A percentile compares a stretch with the other conserved stretches of the same genome.
These are phyloP conservation scores for Melanogrammus aeglefinus DNA, from an alignment of 2,797 vertebrate genomes.

Conservation along the genomic window DNA sequence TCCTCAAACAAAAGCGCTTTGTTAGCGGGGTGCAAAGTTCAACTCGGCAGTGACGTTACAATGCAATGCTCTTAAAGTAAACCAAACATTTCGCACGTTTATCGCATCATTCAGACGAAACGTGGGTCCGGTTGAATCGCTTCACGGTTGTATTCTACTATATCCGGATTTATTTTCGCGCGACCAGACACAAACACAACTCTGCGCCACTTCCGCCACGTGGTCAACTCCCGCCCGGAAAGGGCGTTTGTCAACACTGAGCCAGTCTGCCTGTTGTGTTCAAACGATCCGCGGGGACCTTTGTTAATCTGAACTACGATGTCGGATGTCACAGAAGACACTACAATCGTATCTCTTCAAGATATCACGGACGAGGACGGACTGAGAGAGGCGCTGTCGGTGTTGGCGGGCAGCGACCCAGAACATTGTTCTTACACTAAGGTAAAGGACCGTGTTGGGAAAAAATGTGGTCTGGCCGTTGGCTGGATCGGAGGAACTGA, in stretches of 20 bases:
- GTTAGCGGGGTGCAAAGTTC: background rate
- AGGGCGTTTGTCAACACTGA: slow-evolving; percentile 44
- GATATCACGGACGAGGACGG: slow-evolving; percentile 77
- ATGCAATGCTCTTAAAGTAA: background rate
- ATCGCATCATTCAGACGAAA: background rate
- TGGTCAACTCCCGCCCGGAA: slow-evolving; percentile 66
- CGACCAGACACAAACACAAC: background rate
- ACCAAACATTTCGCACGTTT: no score
- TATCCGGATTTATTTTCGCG: background rate
- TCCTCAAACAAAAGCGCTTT: no score
- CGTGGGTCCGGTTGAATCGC: background rate
- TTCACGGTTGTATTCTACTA: background rate
- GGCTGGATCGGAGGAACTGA: no score
- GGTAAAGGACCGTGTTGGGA: slow-evolving; percentile 73
- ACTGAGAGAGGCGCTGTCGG: slow-evolving; percentile 79
- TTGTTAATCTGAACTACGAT: slow-evolving; percentile 32
- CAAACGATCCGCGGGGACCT: slow-evolving; percentile 5
- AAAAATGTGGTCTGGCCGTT: no score
- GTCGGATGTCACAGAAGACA: slow-evolving; percentile 52
- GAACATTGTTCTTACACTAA: slow-evolving; percentile 88
- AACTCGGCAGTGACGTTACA: background rate
- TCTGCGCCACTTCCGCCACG: slow-evolving; percentile 60
- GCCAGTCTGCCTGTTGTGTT: background rate
- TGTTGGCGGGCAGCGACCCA: slow-evolving; percentile 87
- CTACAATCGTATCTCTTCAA: slow-evolving; percentile 62